Evolutionary conservation across 1,140 invertebrate genomes (phyloP), one percentile per base, ranked within the genome.

Genomic region (Asbolus verrucosus): DNA sequence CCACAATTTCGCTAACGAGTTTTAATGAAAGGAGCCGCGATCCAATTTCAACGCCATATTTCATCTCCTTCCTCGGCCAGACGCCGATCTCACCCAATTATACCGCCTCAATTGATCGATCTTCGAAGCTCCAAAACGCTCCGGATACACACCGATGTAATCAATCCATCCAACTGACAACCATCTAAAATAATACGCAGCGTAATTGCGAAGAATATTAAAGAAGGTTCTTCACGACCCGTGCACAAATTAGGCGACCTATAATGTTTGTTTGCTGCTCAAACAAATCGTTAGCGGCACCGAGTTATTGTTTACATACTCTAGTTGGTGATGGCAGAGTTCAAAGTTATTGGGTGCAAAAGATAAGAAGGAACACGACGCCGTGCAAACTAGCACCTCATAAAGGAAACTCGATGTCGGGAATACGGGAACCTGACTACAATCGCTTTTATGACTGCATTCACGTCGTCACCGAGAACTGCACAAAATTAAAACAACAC

Each of bases 21-120:
- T 69, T 41, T 69, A 70, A 70, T 70, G 68, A 70, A 65, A 70
- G 63, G 38, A 61, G 11, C 24, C 65, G 43, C 65, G 19, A 54
- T 67, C 30, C 16, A 67, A 67, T 67, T 67, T 67, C 65, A 39
- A 38, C 65, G 65, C 30, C 36, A 39, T 54, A 38, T 59, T 59
- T 54, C 46, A 54, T 21, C 46, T 54, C 46, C 46, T 27, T 27
- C 46, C 21, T 54, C 21, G 24, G 8, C 24, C 41, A 46, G n/a
- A 16, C 41, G 41, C 16, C 41, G 41, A 46, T 46, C 41, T 46
- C 41, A 8, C 46, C 46, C 46, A 54, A 54, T 54, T 54, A 54
- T 54, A 21, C 39, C 36, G 13, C 30, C 21, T 21, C 24, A 43
- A 27, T 62, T 36, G 60, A 38, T 62, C 60, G 60, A 62, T 62